These are phyloP conservation scores for Bradypodion pumilum DNA, from an alignment of 2,797 vertebrate species.

Conservation along the genomic window DNA sequence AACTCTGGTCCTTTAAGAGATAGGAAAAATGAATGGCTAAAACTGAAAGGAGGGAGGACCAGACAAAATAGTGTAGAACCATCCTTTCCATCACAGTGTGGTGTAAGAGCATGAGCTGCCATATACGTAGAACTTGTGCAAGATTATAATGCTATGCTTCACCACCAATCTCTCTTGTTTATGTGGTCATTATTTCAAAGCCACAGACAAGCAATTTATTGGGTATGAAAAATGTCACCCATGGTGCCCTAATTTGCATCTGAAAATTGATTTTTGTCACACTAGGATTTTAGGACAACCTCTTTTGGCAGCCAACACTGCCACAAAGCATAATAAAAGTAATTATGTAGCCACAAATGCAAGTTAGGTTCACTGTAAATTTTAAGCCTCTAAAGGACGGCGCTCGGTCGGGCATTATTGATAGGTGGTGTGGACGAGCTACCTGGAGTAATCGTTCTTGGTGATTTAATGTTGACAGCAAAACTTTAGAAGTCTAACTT, in stretches of 20 bases:
- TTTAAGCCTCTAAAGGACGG: slow-evolving; percentile 55
- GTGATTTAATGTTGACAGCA: slow-evolving; percentile 71
- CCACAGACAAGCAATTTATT: slow-evolving; percentile 76
- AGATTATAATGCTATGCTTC: slow-evolving; percentile 64
- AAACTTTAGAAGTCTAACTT: slow-evolving; percentile 54
- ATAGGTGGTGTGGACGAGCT: slow-evolving; percentile 57
- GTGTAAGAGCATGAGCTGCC: slow-evolving; percentile 9
- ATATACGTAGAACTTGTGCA: slow-evolving; percentile 41
- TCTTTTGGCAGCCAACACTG: slow-evolving; percentile 64
- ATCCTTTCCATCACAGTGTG: slow-evolving; percentile 23
- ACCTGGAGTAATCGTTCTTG: slow-evolving; percentile 64
- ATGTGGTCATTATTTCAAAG: slow-evolving; percentile 75
- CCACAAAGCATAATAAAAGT: slow-evolving; percentile 74
- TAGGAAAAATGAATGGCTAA: not conserved
- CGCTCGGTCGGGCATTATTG: slow-evolving; percentile 62
- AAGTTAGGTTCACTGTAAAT: slow-evolving; percentile 63
- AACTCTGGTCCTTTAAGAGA: not conserved
- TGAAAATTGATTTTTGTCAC: slow-evolving; percentile 80
- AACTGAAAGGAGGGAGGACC: not conserved
- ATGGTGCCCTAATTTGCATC: slow-evolving; percentile 75
- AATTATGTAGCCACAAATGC: slow-evolving; percentile 66
- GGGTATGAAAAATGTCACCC: slow-evolving; percentile 74
- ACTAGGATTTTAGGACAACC: slow-evolving; percentile 72
- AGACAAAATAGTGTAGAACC: not conserved
- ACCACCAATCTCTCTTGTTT: slow-evolving; percentile 72